These are phyloP conservation scores for Poecile montanus DNA, from an alignment of 2,797 vertebrate genomes.

Conservation along the genomic window DNA sequence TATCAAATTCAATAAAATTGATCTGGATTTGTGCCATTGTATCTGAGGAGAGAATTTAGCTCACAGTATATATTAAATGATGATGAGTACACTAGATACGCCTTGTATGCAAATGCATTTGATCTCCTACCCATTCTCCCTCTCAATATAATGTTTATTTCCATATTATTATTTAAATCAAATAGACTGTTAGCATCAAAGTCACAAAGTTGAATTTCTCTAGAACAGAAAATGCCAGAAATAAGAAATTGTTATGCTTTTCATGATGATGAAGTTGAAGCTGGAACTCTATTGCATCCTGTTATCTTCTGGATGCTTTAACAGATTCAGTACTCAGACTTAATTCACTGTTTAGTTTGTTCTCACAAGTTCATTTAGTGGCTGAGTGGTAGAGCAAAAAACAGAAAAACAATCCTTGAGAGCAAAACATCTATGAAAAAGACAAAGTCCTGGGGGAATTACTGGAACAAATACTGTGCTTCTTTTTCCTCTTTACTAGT, in stretches of 20 bases:
- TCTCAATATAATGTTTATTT: not conserved
- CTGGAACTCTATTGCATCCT: not conserved
- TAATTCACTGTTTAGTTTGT: not conserved
- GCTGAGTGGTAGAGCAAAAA: not conserved
- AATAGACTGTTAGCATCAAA: not conserved
- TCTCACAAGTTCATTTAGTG: not conserved
- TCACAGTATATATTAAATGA: not conserved
- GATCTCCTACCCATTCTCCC: not conserved
- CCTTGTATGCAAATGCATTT: constrained; percentile 3
- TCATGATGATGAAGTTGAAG: not conserved
- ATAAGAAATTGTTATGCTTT: not conserved
- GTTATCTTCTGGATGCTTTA: not conserved
- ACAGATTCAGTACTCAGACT: not conserved
- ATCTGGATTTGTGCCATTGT: not conserved
- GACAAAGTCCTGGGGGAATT: not conserved
- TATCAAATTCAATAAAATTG: constrained; percentile 1
- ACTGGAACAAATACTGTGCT: not conserved
- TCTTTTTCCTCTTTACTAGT: not conserved
- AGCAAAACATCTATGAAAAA: not conserved
- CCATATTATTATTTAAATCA: not conserved
- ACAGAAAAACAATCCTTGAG: not conserved
- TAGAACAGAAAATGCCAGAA: not conserved
- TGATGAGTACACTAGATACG: not conserved
- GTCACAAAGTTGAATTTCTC: not conserved
- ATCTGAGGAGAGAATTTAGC: not conserved